phyloP scores from a whole-genome alignment of 2,113 vertebrate genomes.

The Vulpes vulpes region DNA sequence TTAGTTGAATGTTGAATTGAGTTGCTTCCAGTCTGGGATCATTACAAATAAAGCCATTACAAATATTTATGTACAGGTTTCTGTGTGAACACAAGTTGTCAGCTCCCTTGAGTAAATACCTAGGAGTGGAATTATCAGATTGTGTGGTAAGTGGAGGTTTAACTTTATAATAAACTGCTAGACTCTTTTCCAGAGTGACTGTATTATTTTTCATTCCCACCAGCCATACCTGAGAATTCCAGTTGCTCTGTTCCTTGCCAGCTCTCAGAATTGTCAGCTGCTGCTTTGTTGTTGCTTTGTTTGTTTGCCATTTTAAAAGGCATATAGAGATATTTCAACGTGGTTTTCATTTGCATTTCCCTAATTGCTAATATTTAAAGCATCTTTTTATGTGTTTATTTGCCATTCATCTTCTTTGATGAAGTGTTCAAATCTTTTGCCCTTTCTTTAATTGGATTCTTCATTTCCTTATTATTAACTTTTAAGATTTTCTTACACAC shows the following conservation, averaged over 20 bases:
- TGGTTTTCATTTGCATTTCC: neutral
- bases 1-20: neutral
- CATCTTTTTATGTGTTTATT: neutral
- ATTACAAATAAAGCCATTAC: neutral
- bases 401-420: neutral
- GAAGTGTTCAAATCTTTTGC: neutral
- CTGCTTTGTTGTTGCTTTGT: neutral
- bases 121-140: neutral
- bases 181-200: neutral
- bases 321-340: neutral
- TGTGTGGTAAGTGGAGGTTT: neutral
- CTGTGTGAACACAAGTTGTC: neutral
- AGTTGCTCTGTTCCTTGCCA: neutral
- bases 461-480: slow-evolving; percentile 1
- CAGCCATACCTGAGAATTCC: neutral
- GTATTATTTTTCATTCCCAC: neutral
- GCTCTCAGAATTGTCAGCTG: neutral
- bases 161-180: neutral
- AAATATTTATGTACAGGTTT: neutral
- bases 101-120: neutral
- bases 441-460: neutral
- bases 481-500: neutral
- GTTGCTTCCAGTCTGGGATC: neutral
- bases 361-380: neutral
- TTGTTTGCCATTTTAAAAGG: neutral